phyloP scores from a whole-genome alignment of 1,140 invertebrate species.

The Bacillus rossius region DNA sequence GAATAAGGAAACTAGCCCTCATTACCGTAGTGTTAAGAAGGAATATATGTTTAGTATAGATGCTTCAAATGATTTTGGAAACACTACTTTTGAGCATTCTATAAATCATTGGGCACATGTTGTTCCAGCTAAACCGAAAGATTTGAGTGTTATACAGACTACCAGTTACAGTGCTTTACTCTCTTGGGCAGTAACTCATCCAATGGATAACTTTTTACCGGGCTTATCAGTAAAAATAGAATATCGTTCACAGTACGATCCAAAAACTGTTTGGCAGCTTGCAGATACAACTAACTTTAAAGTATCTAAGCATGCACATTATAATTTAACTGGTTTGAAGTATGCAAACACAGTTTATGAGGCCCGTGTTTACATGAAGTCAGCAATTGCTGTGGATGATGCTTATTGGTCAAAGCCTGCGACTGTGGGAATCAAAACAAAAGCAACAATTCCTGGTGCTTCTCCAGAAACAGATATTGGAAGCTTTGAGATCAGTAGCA shows the following conservation, averaged over 20 bases:
- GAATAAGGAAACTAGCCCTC: background rate
- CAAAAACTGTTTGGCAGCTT: constrained; percentile 41
- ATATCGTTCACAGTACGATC: constrained; percentile 55
- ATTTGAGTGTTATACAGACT: constrained; percentile 48
- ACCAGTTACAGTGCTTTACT: constrained; percentile 51
- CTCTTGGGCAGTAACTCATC: constrained; percentile 51
- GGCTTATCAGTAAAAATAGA: constrained; percentile 54
- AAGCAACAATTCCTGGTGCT: constrained; percentile 47
- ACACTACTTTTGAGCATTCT: background rate
- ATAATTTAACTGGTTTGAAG: constrained; percentile 50
- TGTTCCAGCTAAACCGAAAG: constrained; percentile 50
- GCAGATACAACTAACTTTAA: constrained; percentile 37
- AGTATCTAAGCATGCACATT: constrained; percentile 32
- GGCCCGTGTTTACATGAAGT: constrained; percentile 55
- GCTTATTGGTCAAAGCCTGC: constrained; percentile 58
- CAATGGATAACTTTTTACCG: constrained; percentile 50
- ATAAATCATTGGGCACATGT: background rate
- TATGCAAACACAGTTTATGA: constrained; percentile 63
- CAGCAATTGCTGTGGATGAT: constrained; percentile 45
- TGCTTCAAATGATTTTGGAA: background rate
- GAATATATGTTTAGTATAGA: background rate
- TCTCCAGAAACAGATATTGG: constrained; percentile 57
- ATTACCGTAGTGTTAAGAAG: background rate
- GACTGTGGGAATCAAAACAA: constrained; percentile 50
- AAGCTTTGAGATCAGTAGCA: constrained; percentile 54